These are phyloP conservation scores for Diorhabda sublineata DNA, from an alignment of 1,140 invertebrate species.

Conservation along the genomic window DNA sequence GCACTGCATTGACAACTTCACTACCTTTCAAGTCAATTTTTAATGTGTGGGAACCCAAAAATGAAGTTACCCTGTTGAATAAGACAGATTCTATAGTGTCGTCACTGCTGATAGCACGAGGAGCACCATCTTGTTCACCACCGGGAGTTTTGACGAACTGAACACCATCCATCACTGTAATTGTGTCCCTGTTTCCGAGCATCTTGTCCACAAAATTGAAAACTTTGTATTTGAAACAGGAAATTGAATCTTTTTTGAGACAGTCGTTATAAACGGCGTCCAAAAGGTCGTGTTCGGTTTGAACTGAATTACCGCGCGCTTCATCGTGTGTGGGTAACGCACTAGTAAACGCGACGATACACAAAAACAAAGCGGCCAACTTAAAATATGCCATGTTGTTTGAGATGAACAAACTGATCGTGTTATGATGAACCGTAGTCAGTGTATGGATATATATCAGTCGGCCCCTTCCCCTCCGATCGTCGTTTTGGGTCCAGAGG, in stretches of 20 bases:
- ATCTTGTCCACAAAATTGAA: conserved; percentile 80
- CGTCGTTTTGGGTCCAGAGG: conserved; percentile 45
- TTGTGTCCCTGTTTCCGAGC: conserved; percentile 69
- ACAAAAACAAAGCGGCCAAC: conserved; percentile 47
- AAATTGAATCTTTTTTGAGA: conserved; percentile 71
- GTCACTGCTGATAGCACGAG: conserved; percentile 59
- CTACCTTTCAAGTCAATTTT: conserved; percentile 80
- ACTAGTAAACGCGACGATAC: conserved; percentile 52
- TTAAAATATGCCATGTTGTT: conserved; percentile 34
- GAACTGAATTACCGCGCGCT: conserved; percentile 53
- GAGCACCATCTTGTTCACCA: conserved; percentile 61
- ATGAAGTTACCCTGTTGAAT: conserved; percentile 63
- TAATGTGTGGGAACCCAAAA: conserved; percentile 71
- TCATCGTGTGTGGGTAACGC: conserved; percentile 66
- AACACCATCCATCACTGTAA: conserved; percentile 72
- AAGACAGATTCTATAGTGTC: conserved; percentile 65
- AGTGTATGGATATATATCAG: conserved; percentile 44
- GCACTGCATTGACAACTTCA: conserved; percentile 74
- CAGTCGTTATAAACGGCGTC: conserved; percentile 73
- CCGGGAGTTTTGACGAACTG: conserved; percentile 68
- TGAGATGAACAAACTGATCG: conserved; percentile 26
- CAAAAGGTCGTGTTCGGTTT: conserved; percentile 69
- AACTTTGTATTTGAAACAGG: conserved; percentile 79
- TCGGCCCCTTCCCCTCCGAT: conserved; percentile 39
- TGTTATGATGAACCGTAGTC: conserved; percentile 40